Conservation (phyloP, 2,888 invertebrate genomes). For the Drosophila phalerata region DNA sequence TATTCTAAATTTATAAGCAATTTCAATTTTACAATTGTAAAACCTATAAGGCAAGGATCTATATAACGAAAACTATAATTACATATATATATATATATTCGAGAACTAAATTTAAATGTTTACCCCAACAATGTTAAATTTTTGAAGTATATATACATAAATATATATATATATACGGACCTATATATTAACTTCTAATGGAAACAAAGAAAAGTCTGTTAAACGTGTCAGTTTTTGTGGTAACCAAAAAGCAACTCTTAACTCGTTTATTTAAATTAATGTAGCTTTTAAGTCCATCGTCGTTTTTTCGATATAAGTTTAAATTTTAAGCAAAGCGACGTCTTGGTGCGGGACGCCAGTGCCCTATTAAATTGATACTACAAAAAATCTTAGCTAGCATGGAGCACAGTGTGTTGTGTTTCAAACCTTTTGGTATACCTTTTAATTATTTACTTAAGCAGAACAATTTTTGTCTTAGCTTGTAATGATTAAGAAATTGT, state of each 20-base stretch:
- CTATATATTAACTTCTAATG: conserved; percentile 44
- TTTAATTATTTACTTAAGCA: conserved; percentile 60
- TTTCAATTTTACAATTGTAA: conserved; percentile 73
- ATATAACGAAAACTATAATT: conserved; percentile 44
- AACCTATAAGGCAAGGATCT: conserved; percentile 35
- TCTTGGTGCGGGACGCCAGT: conserved; percentile 55
- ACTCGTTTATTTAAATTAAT: conserved; percentile 63
- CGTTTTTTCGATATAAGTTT: conserved; percentile 57
- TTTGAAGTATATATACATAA: conserved; percentile 31
- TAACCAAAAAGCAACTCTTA: conserved; percentile 58
- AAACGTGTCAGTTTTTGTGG: conserved; percentile 77
- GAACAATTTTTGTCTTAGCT: conserved; percentile 53
- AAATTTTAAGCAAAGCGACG: conserved; percentile 31
- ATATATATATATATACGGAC: conserved; percentile 4
- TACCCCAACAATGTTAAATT: conserved; percentile 49
- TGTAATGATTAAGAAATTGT: conserved; percentile 67
- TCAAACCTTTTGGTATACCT: conserved; percentile 68
- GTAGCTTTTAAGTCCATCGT: conserved; percentile 60
- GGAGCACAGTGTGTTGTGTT: conserved; percentile 52
- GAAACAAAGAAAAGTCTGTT: conserved; percentile 80
- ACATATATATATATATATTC: conserved; percentile 53
- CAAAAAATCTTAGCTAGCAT: conserved; percentile 60
- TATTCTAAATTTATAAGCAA: conserved; percentile 83
- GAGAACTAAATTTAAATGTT: conserved; percentile 58
- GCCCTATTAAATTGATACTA: conserved; percentile 46